Conservation (phyloP, 2,888 invertebrate species). For the Vandiemenella viatica region DNA sequence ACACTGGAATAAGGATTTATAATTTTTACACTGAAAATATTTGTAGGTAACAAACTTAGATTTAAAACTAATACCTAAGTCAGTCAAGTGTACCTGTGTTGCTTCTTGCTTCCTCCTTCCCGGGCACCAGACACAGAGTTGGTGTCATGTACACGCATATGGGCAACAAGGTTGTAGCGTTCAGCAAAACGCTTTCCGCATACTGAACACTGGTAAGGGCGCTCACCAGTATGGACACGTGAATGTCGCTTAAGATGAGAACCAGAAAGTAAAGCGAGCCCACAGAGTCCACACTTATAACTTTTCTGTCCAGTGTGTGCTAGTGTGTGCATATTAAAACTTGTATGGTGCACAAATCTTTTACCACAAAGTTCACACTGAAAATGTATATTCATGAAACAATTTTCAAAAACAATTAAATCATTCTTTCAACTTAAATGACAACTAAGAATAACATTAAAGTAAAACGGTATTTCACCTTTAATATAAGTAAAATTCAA, state of each 20-base stretch:
- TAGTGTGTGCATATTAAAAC: conserved; percentile 52
- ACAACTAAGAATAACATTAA: neutral
- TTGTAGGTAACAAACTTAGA: no score
- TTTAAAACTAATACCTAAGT: no score
- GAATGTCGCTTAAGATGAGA: conserved; percentile 52
- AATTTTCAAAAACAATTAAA: no score
- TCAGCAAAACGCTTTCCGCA: conserved; percentile 46
- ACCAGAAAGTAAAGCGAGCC: conserved; percentile 43
- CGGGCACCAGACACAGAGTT: conserved; percentile 1
- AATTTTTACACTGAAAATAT: no score
- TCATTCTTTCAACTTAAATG: neutral
- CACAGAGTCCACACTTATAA: conserved; percentile 43
- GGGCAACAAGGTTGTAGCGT: conserved; percentile 30
- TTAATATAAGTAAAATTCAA: no score
- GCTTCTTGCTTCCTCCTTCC: conserved; percentile 22
- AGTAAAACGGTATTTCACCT: neutral
- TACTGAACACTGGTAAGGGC: conserved; percentile 36
- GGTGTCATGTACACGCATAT: conserved; percentile 21
- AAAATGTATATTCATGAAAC: conserved; percentile 11
- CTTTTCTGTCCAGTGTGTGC: conserved; percentile 46
- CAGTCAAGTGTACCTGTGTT: conserved; percentile 13
- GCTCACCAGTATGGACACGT: conserved; percentile 47
- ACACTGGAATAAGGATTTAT: no score
- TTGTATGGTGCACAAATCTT: conserved; percentile 51
- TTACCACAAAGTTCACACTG: conserved; percentile 48